phyloP scores from a whole-genome alignment of 30 jellyfish, hydroid and myxozoan genomes.

The Morbakka virulenta region DNA sequence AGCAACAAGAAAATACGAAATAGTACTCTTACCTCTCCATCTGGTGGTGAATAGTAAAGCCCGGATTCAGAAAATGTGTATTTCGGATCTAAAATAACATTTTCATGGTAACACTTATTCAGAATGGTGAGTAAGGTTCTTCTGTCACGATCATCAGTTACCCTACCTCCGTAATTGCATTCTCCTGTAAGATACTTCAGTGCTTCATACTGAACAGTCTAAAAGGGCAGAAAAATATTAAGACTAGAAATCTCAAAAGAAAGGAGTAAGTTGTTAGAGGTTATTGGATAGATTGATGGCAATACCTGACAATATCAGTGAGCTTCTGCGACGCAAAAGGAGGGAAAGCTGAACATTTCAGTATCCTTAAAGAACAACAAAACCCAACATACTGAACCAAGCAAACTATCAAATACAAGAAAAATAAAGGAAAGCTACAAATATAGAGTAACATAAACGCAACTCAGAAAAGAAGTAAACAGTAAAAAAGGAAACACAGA shows the following conservation, averaged over 20 bases:
- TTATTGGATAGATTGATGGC: too few species aligned
- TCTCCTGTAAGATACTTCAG: slow-evolving; percentile 87
- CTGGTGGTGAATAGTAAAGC: slow-evolving; percentile 73
- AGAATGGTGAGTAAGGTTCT: slow-evolving; percentile 82
- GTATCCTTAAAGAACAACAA: too few species aligned
- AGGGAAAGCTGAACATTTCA: too few species aligned
- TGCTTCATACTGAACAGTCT: slow-evolving; percentile 92
- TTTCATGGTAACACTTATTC: slow-evolving; percentile 53
- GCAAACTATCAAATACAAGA: too few species aligned
- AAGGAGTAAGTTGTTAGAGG: background rate
- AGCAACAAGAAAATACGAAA: background rate
- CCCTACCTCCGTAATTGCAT: slow-evolving; percentile 97
- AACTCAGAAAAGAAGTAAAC: too few species aligned
- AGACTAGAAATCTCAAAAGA: background rate
- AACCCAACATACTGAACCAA: too few species aligned
- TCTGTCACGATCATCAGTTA: slow-evolving; percentile 88
- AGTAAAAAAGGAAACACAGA: too few species aligned
- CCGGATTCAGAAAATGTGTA: slow-evolving; percentile 86
- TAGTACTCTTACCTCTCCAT: slow-evolving; percentile 85
- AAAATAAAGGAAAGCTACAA: too few species aligned
- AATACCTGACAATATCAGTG: too few species aligned
- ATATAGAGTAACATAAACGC: too few species aligned
- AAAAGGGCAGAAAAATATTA: too few species aligned
- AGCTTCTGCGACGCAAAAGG: too few species aligned
- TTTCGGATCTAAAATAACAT: slow-evolving; percentile 49